Base-by-base conservation (phyloP, 1,140 invertebrate genomes). In the Bombus pascuorum region DNA sequence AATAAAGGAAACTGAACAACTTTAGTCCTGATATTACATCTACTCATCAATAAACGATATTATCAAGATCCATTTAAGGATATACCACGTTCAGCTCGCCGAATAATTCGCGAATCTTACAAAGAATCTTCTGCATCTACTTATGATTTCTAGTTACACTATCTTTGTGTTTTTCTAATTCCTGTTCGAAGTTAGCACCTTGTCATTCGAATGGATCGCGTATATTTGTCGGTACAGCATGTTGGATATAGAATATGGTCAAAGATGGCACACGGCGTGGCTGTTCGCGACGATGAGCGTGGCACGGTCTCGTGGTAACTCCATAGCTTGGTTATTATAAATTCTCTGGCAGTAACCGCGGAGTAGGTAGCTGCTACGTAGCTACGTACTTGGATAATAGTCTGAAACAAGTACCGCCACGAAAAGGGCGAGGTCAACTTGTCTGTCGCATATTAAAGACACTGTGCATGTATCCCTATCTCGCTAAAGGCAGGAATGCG, bases 361-460 rank as follows among this genome's bases (percentile, higher is more conserved):
- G 88, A 91, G 91, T 92, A 87, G 86, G 91, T 91, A 87, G 87
- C 89, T 85, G 73, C 37, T 65, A 76, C 87, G 83, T 89, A 89
- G 78, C 84, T 86, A 92, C 86, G 88, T 93, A 91, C 88, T 86
- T 71, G 89, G 90, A 92, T 94, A 93, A 94, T 94, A 93, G 91
- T 92, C 90, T 93, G 80, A 90, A 93, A 92, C 92, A 92, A 93
- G 92, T 90, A 93, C 91, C 88, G 86, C 88, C 89, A 90, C 88
- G 88, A 90, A 92, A 92, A 93, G 93, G 92, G 90, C 93, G 93
- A 93, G 92, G 93, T 94, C 93, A 94, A 87, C 89, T 91, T 90
- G 90, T 91, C 89, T 86, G 90, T 94, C 91, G 93, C 92, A 94
- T 93, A 94, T 93, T 93, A 93, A 93, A 93, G 92, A 93, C 92